Evolutionary conservation across 2,113 vertebrate species (phyloP).

Genomic region (Hydrolagus affinis): DNA sequence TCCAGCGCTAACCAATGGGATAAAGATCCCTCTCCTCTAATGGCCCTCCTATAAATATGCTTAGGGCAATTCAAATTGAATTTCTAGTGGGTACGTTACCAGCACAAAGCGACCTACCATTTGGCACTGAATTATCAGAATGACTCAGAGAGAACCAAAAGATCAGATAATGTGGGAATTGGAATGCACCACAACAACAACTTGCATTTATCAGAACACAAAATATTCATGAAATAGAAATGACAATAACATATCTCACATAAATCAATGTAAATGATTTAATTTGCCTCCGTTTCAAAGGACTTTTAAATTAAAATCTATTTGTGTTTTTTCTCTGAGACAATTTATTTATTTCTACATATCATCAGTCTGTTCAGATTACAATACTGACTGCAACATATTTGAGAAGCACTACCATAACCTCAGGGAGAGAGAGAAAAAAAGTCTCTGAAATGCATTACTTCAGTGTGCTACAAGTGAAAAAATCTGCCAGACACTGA

Average conservation of each 20-base stretch:
- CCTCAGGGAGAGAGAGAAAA: background rate
- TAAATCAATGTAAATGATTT: background rate
- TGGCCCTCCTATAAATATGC: background rate
- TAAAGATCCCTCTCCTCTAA: background rate
- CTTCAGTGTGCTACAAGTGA: too few relatives aligned
- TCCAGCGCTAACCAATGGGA: background rate
- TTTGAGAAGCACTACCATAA: background rate
- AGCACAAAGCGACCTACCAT: too few relatives aligned
- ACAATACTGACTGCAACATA: background rate
- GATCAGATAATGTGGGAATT: too few relatives aligned
- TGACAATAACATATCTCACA: too few relatives aligned
- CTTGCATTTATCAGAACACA: too few relatives aligned
- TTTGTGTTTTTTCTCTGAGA: background rate
- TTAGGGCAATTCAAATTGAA: background rate
- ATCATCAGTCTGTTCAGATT: background rate
- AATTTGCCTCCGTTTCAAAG: background rate
- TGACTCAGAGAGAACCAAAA: too few relatives aligned
- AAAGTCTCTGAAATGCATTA: background rate
- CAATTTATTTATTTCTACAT: too few relatives aligned
- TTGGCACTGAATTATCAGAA: too few relatives aligned
- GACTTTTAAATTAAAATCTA: background rate
- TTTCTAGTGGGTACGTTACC: background rate
- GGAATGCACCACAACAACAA: too few relatives aligned
- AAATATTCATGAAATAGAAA: too few relatives aligned
- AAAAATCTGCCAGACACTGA: too few relatives aligned